Percentiles rank a stretch among this genome's conserved stretches.
Conservation (phyloP, 2,888 invertebrate species). For the Cecidostiba fungosa region DNA sequence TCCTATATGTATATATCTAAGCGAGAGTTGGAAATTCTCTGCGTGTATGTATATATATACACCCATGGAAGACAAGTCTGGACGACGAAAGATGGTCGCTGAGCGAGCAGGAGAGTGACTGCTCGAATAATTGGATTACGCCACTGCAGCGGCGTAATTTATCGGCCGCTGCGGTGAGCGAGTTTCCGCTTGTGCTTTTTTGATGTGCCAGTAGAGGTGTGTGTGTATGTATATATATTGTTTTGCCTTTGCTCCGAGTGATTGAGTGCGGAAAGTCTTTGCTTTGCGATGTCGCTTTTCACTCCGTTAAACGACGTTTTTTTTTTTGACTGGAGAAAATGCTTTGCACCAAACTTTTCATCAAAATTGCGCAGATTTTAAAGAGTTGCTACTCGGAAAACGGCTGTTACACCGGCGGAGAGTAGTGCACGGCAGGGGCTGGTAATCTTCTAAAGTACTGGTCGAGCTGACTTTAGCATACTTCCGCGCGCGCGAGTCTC, state of each 20-base stretch:
- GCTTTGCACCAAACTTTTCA: no score
- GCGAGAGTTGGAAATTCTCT: not conserved
- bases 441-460: slow-evolving; percentile 9
- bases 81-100: slow-evolving; percentile 30
- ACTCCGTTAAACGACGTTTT: no score
- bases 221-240: not conserved
- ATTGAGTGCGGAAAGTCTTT: not conserved
- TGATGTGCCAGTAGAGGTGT: not conserved
- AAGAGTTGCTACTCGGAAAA: not conserved
- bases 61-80: not conserved
- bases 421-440: not conserved
- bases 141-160: slow-evolving; percentile 18
- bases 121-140: slow-evolving; percentile 57
- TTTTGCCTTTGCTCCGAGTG: not conserved
- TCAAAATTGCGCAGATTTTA: no score
- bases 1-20: not conserved
- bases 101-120: slow-evolving; percentile 32
- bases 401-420: no score
- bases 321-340: no score
- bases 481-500: not conserved
- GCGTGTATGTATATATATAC: not conserved
- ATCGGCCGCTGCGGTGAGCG: slow-evolving; percentile 8
- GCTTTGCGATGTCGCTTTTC: no score
- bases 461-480: slow-evolving; percentile 6
- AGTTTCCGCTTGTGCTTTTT: not conserved